Conservation (phyloP, 2,113 vertebrate species). For the Syngnathus scovelli region DNA sequence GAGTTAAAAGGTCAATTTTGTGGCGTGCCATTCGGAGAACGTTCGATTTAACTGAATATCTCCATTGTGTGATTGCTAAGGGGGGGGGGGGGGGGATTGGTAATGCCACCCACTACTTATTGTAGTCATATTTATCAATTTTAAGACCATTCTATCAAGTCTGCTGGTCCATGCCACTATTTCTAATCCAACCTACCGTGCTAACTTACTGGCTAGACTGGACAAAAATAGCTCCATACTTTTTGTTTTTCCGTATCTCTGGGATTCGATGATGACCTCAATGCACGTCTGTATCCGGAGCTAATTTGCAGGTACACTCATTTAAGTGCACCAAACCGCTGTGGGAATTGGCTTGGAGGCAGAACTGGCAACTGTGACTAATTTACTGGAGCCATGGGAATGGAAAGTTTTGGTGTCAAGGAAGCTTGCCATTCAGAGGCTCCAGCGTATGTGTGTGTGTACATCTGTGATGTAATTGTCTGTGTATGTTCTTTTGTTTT, state of each 20-base stretch:
- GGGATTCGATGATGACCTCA: not conserved
- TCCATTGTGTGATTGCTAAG: slow-evolving; percentile 9
- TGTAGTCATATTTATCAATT: not conserved
- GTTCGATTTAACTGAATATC: slow-evolving; percentile 19
- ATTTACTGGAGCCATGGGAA: slow-evolving; percentile 41
- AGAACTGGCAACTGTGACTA: slow-evolving; percentile 35
- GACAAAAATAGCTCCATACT: slow-evolving; percentile 11
- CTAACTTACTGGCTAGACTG: slow-evolving; percentile 16
- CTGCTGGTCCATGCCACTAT: not conserved
- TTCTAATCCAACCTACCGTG: not conserved
- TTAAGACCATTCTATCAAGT: not conserved
- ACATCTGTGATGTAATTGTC: slow-evolving; percentile 19
- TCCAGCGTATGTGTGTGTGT: not conserved
- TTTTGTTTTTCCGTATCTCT: slow-evolving; percentile 5
- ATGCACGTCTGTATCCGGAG: slow-evolving; percentile 6
- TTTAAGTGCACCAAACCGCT: slow-evolving; percentile 26
- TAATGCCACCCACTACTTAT: not conserved
- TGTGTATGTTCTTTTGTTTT: slow-evolving; percentile 13
- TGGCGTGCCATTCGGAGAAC: slow-evolving; percentile 8
- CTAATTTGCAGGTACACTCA: slow-evolving; percentile 23
- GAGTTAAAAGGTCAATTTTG: slow-evolving; percentile 36
- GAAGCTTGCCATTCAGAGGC: slow-evolving; percentile 34
- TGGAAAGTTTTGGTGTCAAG: slow-evolving; percentile 51
- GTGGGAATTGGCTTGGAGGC: slow-evolving; percentile 43
- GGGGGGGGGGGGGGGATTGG: too few species aligned